Conservation (phyloP, 1,140 invertebrate species). For the Papilio polytes region DNA sequence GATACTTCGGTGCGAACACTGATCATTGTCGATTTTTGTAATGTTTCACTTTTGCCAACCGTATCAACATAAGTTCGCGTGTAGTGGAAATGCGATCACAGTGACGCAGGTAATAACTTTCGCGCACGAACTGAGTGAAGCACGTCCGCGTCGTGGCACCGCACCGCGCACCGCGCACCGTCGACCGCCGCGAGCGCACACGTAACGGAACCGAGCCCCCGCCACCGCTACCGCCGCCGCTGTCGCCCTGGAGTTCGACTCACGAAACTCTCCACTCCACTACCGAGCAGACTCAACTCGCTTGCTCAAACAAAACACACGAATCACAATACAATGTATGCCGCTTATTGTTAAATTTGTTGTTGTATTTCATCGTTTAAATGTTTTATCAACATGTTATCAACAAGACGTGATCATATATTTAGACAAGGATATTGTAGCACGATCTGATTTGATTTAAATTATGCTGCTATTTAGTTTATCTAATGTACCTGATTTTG, state of each 20-base stretch:
- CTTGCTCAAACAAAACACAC: slow-evolving; percentile 36
- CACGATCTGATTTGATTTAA: background rate
- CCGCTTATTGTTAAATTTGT: slow-evolving; percentile 32
- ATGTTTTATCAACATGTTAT: slow-evolving; percentile 34
- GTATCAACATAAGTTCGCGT: slow-evolving; percentile 66
- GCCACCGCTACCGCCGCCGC: slow-evolving; percentile 54
- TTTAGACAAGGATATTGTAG: background rate
- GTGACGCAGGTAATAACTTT: slow-evolving; percentile 81
- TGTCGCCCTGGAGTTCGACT: slow-evolving; percentile 57
- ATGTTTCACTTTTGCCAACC: slow-evolving; percentile 61
- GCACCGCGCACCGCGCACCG: slow-evolving; percentile 77
- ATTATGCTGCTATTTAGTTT: background rate
- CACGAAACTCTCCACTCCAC: slow-evolving; percentile 49
- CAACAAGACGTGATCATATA: slow-evolving; percentile 22
- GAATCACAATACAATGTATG: slow-evolving; percentile 30
- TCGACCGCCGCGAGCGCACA: slow-evolving; percentile 71
- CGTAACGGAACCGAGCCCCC: slow-evolving; percentile 75
- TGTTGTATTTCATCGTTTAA: slow-evolving; percentile 30
- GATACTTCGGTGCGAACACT: slow-evolving; percentile 52
- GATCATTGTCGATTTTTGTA: slow-evolving; percentile 50
- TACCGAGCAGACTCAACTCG: background rate
- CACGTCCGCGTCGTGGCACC: slow-evolving; percentile 81
- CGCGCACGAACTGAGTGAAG: slow-evolving; percentile 83
- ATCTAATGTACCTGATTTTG: no score
- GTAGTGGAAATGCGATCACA: slow-evolving; percentile 71